Evolutionary conservation across 2,113 vertebrate species (phyloP).

Genomic region (Toxotes jaculatrix): DNA sequence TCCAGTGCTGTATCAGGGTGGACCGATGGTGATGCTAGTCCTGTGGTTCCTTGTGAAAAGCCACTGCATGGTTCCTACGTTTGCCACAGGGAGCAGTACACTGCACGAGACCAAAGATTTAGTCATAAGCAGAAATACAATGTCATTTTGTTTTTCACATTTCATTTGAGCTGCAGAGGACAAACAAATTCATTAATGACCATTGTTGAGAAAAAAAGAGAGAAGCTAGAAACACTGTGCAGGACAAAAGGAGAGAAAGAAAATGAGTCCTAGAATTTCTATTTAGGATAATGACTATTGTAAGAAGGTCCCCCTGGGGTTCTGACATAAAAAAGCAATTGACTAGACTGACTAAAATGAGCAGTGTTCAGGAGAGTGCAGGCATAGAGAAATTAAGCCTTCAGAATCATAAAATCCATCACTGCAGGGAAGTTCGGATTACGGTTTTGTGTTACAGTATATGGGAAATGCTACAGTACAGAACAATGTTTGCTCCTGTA

Average conservation of each 20-base stretch:
- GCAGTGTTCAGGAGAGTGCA: constrained; percentile 43
- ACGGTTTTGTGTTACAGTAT: constrained; percentile 14
- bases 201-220: not conserved
- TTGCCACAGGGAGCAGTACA: not conserved
- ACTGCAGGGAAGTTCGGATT: constrained; percentile 26
- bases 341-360: constrained; percentile 57
- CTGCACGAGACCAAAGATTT: not conserved
- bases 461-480: constrained; percentile 24
- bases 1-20: not conserved
- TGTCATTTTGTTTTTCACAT: constrained; percentile 8
- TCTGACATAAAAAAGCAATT: constrained; percentile 59
- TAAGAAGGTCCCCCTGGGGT: constrained; percentile 45
- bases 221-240: not conserved
- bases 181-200: not conserved
- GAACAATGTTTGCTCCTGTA: constrained; percentile 10
- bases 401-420: constrained; percentile 38
- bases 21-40: not conserved
- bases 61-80: not conserved
- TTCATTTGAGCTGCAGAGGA: not conserved
- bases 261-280: constrained; percentile 46
- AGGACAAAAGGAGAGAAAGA: constrained; percentile 35
- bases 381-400: constrained; percentile 36
- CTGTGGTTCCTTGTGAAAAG: not conserved
- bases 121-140: constrained; percentile 3
- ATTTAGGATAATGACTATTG: constrained; percentile 58